These are phyloP conservation scores for Phaonia tiefii DNA, from an alignment of 2,888 invertebrate species.

Conservation along the genomic window DNA sequence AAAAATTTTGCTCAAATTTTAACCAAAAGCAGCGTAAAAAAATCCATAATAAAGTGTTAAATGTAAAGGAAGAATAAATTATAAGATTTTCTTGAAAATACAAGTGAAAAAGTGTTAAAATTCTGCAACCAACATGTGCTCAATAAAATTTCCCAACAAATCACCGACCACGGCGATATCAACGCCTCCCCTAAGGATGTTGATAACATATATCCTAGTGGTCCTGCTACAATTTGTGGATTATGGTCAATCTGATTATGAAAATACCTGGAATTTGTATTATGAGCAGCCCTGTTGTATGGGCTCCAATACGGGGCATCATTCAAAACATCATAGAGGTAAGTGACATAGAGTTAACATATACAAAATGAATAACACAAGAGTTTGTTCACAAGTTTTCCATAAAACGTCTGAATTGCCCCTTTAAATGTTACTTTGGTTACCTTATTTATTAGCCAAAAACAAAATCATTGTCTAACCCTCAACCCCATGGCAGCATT, in stretches of 20 bases:
- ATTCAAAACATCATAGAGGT: constrained; percentile 89
- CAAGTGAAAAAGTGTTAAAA: constrained; percentile 14
- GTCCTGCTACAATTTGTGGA: constrained; percentile 78
- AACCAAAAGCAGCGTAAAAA: not conserved
- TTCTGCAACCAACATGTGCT: constrained; percentile 56
- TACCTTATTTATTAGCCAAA: constrained; percentile 51
- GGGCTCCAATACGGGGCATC: constrained; percentile 83
- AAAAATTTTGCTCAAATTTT: constrained; percentile 23
- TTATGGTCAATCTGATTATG: constrained; percentile 82
- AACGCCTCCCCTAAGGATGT: constrained; percentile 64
- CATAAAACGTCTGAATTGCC: not conserved
- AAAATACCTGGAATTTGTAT: constrained; percentile 87
- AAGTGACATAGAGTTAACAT: constrained; percentile 73
- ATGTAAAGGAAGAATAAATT: constrained; percentile 16
- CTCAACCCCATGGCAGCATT: not conserved
- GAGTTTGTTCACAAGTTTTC: not conserved
- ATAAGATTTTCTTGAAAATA: constrained; percentile 2
- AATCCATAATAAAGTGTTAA: not conserved
- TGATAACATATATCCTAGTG: constrained; percentile 73
- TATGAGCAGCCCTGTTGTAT: constrained; percentile 89
- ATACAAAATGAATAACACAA: not conserved
- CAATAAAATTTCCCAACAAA: constrained; percentile 57
- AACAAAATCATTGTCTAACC: constrained; percentile 25
- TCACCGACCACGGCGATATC: not conserved
- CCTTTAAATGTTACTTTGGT: constrained; percentile 36